These are phyloP conservation scores for Furnarius figulus DNA, from an alignment of 2,113 vertebrate genomes.

Conservation along the genomic window DNA sequence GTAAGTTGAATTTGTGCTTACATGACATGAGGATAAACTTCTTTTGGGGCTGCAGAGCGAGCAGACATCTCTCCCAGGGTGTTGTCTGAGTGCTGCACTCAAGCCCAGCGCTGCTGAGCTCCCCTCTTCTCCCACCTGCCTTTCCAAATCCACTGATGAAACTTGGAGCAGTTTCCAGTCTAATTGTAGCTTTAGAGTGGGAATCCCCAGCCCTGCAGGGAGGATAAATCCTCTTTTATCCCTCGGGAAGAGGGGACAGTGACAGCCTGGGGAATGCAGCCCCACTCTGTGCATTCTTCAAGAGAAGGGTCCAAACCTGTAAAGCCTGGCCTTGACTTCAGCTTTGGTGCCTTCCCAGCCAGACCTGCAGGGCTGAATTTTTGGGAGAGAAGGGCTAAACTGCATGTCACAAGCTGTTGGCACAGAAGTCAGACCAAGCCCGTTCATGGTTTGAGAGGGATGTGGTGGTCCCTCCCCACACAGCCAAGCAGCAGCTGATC, in stretches of 20 bases:
- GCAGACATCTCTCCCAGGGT: background rate
- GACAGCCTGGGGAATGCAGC: background rate
- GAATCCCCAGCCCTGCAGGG: background rate
- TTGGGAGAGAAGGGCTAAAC: background rate
- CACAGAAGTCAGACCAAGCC: background rate
- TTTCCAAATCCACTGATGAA: background rate
- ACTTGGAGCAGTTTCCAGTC: background rate
- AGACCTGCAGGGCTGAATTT: background rate
- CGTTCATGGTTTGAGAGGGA: fast-evolving
- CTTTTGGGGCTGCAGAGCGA: background rate
- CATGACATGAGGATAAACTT: fast-evolving
- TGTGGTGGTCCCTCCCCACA: background rate
- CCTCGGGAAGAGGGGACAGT: background rate
- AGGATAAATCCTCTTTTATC: background rate
- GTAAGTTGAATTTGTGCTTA: background rate
- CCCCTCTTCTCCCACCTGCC: background rate
- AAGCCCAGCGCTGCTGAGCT: background rate
- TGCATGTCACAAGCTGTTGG: background rate
- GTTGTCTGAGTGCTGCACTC: fast-evolving
- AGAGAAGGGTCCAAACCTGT: background rate
- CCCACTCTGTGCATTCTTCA: fast-evolving
- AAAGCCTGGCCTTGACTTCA: background rate
- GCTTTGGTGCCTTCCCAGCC: background rate
- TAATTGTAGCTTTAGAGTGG: background rate
- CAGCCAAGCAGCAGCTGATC: background rate